Evolutionary conservation across 2,113 vertebrate genomes (phyloP), one percentile per base, ranked within the genome.

Genomic region (Azemiops feae): DNA sequence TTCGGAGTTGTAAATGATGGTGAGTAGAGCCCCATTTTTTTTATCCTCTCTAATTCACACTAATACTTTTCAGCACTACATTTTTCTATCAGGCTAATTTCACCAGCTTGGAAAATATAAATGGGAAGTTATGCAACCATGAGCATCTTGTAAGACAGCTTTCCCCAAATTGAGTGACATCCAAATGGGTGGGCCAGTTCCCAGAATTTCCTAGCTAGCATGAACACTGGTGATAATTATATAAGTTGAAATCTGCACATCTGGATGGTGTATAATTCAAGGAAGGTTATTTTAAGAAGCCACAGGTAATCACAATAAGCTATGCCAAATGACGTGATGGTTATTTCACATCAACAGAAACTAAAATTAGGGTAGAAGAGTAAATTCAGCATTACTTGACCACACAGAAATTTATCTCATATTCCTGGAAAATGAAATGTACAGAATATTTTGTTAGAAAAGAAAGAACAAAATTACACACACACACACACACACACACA

Each of bases 291-390:
- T 34, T 74, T 74, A 50, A 96, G 89, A 39, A 91, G 69, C 20
- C 34, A 69, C 54, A 91, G 92, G 91, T 91, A 94, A 93, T 94
- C 88, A 93, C 58, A 96, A 90, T 50, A 92, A 95, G 92, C 90
- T 53, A 25, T 85, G 94, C 89, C 93, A 95, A 97, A 95, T 90
- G 90, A 64, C 93, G 85, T 7, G 1, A 52, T 69, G 88, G 87
- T 93, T 85, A 94, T 97, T 96, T 94, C 89, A 27, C n/a, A 95
- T 58, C 85, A 50, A 53, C 93, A 10, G 3, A 69, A 89, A 94
- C 92, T 94, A 95, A 89, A 95, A 96, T 85, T 94, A 92, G 43
- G 93, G 53, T 89, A 54, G 23, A n/a, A 93, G 30, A 81, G 14
- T 64, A 93, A 86, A 90, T 86, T 52, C 74, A 87, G 85, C 52